Conservation (phyloP, 2,113 vertebrate species). For the Petrocephalus zakoni region DNA sequence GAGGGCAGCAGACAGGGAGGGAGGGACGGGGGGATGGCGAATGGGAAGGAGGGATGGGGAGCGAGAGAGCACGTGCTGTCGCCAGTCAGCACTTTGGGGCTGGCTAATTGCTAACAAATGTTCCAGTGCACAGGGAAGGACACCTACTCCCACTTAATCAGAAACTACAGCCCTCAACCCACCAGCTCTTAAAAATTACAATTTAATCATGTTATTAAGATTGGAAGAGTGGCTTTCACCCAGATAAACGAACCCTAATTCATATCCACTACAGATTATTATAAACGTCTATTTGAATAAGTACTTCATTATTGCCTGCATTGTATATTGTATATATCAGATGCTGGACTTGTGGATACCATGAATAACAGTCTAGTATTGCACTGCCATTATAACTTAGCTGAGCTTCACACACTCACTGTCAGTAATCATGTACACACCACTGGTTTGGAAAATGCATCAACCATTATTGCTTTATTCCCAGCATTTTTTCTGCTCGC, state of each 20-base stretch:
- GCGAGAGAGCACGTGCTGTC: conserved; percentile 37
- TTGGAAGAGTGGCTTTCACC: not conserved
- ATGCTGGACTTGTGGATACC: not conserved
- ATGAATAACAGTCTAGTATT: not conserved
- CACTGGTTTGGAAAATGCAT: not conserved
- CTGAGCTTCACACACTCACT: not conserved
- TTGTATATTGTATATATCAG: not conserved
- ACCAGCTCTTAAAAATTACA: not conserved
- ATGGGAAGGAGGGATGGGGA: conserved; percentile 43
- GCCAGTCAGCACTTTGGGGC: conserved; percentile 44
- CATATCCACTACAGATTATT: not conserved
- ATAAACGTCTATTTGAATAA: not conserved
- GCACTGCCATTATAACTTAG: not conserved
- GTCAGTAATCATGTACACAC: not conserved
- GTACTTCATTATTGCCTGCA: not conserved
- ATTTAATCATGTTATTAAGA: not conserved
- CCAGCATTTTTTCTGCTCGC: not conserved
- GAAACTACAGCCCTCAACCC: not conserved
- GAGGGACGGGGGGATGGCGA: conserved; percentile 39
- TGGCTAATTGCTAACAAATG: conserved; percentile 72
- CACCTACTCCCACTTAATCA: conserved; percentile 37
- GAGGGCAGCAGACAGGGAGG: conserved; percentile 33
- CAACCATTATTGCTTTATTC: not conserved
- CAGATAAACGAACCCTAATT: not conserved
- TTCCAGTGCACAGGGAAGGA: conserved; percentile 41